A percentile compares a stretch with the other conserved stretches of the same genome.
Evolutionary conservation across 2,797 vertebrate genomes (phyloP).

Genomic region (Pitangus sulphuratus): DNA sequence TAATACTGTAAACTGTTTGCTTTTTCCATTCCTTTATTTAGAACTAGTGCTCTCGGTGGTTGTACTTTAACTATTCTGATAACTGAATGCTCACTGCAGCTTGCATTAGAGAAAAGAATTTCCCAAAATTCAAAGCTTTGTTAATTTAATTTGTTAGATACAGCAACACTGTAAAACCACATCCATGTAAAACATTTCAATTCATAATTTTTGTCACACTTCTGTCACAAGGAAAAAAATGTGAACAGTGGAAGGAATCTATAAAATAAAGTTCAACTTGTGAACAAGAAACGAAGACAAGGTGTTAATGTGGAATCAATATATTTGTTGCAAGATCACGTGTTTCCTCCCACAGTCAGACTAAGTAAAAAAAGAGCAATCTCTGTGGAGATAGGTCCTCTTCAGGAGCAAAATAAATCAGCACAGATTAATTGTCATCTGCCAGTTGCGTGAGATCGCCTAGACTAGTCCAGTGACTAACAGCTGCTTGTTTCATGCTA

Average conservation of each 20-base stretch:
- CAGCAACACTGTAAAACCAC: neutral
- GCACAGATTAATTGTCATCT: neutral
- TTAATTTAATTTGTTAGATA: neutral
- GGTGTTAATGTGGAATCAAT: neutral
- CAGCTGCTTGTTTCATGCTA: neutral
- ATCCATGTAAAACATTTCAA: neutral
- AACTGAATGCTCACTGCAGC: neutral
- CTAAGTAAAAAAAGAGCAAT: neutral
- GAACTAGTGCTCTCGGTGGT: neutral
- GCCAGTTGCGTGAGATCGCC: neutral
- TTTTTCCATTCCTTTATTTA: neutral
- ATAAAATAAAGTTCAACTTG: slow-evolving; percentile 46
- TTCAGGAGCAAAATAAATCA: neutral
- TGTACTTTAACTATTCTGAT: neutral
- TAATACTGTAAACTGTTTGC: neutral
- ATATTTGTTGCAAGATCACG: neutral
- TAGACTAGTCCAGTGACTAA: neutral
- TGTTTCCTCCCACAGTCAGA: neutral
- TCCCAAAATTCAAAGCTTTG: neutral
- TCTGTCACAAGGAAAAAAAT: slow-evolving; percentile 24
- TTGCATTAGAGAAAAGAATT: neutral
- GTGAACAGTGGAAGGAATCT: neutral
- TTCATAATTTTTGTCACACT: neutral
- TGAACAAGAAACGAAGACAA: neutral
- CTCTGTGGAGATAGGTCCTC: neutral